Evolutionary conservation across 2,797 vertebrate species (phyloP).

Genomic region (Spondyliosoma cantharus): DNA sequence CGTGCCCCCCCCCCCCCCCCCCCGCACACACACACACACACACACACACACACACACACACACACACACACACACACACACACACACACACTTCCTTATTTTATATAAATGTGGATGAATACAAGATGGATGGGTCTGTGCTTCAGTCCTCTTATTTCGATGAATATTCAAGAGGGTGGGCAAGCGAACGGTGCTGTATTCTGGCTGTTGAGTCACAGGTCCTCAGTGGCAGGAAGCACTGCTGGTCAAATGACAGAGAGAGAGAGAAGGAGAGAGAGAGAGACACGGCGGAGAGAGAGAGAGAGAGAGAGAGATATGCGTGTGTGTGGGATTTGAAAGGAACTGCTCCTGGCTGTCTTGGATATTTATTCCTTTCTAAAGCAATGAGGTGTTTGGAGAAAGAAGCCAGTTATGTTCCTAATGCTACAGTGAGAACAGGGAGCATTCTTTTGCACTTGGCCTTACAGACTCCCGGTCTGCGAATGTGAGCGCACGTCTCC

Average conservation of each 20-base stretch:
- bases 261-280: constrained; percentile 62
- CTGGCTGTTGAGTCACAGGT: constrained; percentile 86
- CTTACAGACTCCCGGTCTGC: constrained; percentile 35
- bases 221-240: constrained; percentile 85
- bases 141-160: constrained; percentile 76
- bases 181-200: constrained; percentile 79
- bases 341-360: constrained; percentile 84
- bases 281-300: constrained; percentile 28
- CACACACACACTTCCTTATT: constrained; percentile 45
- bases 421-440: constrained; percentile 66
- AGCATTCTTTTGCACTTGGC: constrained; percentile 66
- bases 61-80: not conserved
- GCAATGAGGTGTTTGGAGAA: constrained; percentile 82
- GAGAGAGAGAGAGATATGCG: constrained; percentile 54
- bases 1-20: constrained; percentile 38
- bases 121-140: constrained; percentile 72
- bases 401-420: constrained; percentile 77
- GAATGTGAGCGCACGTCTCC: constrained; percentile 42
- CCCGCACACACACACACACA: constrained; percentile 32
- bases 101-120: constrained; percentile 67
- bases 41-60: constrained; percentile 25
- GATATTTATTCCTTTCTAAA: constrained; percentile 85
- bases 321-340: constrained; percentile 84
- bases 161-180: constrained; percentile 84
- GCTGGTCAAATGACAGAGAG: constrained; percentile 85